Base-by-base conservation (phyloP, 2,888 invertebrate genomes). In the Dasypolia templi region DNA sequence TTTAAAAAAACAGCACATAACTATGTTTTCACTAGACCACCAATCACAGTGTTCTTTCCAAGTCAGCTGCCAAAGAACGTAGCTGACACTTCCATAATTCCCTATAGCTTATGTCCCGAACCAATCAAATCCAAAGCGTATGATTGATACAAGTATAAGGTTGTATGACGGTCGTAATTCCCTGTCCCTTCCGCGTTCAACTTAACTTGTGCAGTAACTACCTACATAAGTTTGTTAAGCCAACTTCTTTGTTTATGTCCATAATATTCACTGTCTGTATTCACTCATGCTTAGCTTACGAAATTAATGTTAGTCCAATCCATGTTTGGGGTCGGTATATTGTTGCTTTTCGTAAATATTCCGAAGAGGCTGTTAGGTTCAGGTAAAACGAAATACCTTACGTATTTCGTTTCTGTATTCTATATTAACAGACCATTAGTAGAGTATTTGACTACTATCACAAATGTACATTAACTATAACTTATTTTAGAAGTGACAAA, bases 101-200 rank as follows among this genome's bases (percentile, higher is more conserved):
- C n/a, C n/a, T 53, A 70, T 66, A n/a, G 19, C 26, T 29, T 49
- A 39, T 72, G 56, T 56, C 49, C 35, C 14, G 14, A 35, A 81
- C 63, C 76, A 67, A 79, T 79, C 46, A 73, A 77, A 68, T 67
- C 46, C 51, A 14, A 46, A n/a, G 12, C 51, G 29, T 44, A 58
- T 79, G 82, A 84, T 84, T 82, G 84, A 84, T 79, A 77, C 58
- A 46, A 51, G 56, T 51, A 62, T 70, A 84, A 84, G 72, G 84
- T 84, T 49, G 42, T 49, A 72, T 64, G 85, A 80, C 82, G 35
- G 68, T 44, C 59, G 66, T 84, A 84, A 84, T 55, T 77, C 70
- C 39, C 39, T 73, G 39, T 83, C 74, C 63, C 62, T 70, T 72
- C 72, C 64, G 39, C 44, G 17, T 66, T 58, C 58, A 72, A 68